Conservation (phyloP, 2,113 vertebrate species). For the Festucalex cinctus region DNA sequence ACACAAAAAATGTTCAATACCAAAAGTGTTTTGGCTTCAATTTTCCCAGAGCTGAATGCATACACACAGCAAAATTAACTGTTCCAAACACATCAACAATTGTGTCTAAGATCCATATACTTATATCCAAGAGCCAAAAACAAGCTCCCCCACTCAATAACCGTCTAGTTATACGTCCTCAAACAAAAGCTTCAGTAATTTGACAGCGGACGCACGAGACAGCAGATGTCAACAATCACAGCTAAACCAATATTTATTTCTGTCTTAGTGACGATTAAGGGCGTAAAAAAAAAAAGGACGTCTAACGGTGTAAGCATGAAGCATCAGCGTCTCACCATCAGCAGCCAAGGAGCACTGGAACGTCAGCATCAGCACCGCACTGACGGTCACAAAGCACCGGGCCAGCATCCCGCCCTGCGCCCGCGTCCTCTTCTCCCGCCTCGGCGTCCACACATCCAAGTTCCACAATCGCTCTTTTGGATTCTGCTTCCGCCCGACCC, state of each 20-base stretch:
- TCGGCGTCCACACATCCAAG: conserved; percentile 29
- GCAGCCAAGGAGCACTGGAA: conserved; percentile 63
- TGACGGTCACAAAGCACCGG: conserved; percentile 53
- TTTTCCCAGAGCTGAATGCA: neutral
- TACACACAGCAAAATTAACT: neutral
- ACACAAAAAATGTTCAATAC: too few relatives aligned
- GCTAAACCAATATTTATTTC: neutral
- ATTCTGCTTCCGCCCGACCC: conserved; percentile 13
- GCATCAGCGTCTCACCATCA: conserved; percentile 60
- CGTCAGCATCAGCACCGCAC: conserved; percentile 67
- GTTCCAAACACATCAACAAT: neutral
- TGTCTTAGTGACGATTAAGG: neutral
- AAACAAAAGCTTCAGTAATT: neutral
- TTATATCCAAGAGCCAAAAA: neutral
- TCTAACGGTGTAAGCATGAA: neutral
- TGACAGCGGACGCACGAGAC: neutral
- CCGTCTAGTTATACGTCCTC: neutral
- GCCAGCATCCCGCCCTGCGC: conserved; percentile 44
- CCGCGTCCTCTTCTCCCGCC: conserved; percentile 43
- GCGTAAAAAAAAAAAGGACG: conserved; percentile 30
- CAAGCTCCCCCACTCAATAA: neutral
- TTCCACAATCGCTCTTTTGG: conserved; percentile 42
- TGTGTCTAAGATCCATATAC: neutral
- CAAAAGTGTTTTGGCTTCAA: too few relatives aligned
- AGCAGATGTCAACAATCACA: neutral